These are phyloP conservation scores for Pomacea canaliculata DNA, from an alignment of 2,888 invertebrate species.

Conservation along the genomic window DNA sequence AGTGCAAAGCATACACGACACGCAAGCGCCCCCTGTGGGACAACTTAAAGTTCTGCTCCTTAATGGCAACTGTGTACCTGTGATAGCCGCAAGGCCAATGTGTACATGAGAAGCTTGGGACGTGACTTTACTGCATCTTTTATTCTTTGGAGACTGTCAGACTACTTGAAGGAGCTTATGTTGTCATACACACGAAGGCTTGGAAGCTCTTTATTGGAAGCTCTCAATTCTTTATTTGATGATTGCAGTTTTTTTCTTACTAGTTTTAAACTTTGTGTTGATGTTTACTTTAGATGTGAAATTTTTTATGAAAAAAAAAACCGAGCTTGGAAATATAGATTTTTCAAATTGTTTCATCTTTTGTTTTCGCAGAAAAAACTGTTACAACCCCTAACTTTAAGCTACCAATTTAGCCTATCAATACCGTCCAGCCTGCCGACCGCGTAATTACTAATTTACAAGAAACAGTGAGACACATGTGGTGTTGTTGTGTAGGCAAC, in stretches of 20 bases:
- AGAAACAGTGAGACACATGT: conserved; percentile 80
- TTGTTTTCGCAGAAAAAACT: conserved; percentile 55
- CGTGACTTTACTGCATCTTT: no score
- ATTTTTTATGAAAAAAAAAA: no score
- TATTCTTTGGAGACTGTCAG: neutral
- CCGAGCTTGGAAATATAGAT: neutral
- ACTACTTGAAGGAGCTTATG: no score
- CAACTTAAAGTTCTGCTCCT: conserved; percentile 82
- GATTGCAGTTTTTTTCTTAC: no score
- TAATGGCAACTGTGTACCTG: conserved; percentile 84
- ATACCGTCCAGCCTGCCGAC: conserved; percentile 79
- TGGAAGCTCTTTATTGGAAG: no score
- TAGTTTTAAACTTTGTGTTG: no score
- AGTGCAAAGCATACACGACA: conserved; percentile 61
- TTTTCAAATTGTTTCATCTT: neutral
- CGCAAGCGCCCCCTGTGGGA: conserved; percentile 81
- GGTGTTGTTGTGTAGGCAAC: conserved; percentile 82
- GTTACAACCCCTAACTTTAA: conserved; percentile 77
- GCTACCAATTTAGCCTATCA: conserved; percentile 82
- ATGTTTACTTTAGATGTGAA: no score
- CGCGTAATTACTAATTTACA: conserved; percentile 79
- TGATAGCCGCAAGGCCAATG: conserved; percentile 80
- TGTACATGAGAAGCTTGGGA: conserved; percentile 75
- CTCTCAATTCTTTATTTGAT: no score
- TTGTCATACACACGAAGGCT: no score